These are phyloP conservation scores for Apotomis turbidana DNA, from an alignment of 2,888 invertebrate genomes.

Conservation along the genomic window DNA sequence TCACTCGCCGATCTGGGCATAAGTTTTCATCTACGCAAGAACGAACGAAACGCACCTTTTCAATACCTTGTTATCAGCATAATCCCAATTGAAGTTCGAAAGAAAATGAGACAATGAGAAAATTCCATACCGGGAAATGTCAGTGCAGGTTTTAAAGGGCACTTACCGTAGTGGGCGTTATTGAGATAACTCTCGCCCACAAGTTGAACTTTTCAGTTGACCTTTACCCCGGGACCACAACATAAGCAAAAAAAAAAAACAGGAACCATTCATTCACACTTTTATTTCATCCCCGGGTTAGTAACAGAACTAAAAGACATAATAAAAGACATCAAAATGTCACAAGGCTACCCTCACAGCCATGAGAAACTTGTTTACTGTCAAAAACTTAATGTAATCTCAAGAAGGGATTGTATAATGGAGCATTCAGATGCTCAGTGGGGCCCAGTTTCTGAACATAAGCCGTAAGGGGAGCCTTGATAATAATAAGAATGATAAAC, in stretches of 20 bases:
- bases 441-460: slow-evolving; percentile 64
- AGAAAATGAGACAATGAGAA: not conserved
- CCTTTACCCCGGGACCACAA: slow-evolving; percentile 23
- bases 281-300: slow-evolving; percentile 50
- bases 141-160: not conserved
- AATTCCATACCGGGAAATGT: slow-evolving; percentile 1
- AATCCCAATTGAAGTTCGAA: not conserved
- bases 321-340: slow-evolving; percentile 55
- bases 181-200: slow-evolving; percentile 24
- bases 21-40: not conserved
- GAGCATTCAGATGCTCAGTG: slow-evolving; percentile 70
- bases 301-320: slow-evolving; percentile 50
- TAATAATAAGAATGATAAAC: slow-evolving; percentile 76
- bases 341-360: slow-evolving; percentile 63
- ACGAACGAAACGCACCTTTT: not conserved
- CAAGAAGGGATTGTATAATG: slow-evolving; percentile 69
- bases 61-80: not conserved
- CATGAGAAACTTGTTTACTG: slow-evolving; percentile 73
- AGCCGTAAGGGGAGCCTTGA: slow-evolving; percentile 72
- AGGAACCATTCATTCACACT: slow-evolving; percentile 44
- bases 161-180: slow-evolving; percentile 29
- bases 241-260: slow-evolving; percentile 29
- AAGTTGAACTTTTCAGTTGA: slow-evolving; percentile 12
- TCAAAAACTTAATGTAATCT: slow-evolving; percentile 73
- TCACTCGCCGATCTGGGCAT: no score